Base-by-base conservation (phyloP, 1,140 invertebrate species). In the Achroia grisella region DNA sequence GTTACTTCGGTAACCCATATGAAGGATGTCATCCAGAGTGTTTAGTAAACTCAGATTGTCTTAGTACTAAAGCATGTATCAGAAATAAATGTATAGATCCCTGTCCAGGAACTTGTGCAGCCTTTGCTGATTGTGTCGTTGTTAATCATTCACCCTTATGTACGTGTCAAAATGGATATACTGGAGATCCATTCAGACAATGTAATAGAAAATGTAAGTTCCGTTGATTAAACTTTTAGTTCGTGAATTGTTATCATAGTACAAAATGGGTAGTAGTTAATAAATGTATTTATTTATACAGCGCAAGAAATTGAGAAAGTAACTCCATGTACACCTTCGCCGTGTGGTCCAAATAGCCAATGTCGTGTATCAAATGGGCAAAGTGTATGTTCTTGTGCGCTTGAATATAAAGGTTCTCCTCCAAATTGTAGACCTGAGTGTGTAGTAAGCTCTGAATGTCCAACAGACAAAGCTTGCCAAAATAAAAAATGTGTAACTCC, bases 131-230 rank as follows among this genome's bases (percentile, higher is more conserved):
- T 44, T 94, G 93, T 72, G 86, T 87, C 60, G 91, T 94, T 1
- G 87, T 90, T 1, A 93, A 93, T 71, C 93, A 95, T 79, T 87
- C 91, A n/a, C 92, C 94, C 13, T 88, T 91, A 39, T 95, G 93
- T 65, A 90, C 88, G 27, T 95, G 93, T 68, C 85, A 89, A n/a
- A 56, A 85, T 13, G 90, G 91, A 46, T 93, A 89, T 47, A 90
- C 88, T 33, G 94, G 93, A 52, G 91, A 95, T 80, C 91, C 93
- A 2, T 91, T 92, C 53, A 80, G 83, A 39, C 87, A 85, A 42
- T 93, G 92, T 58, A 49, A 42, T 28, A 17, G 48, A 14, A 56
- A 56, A 74, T 51, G 75, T 81, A 79, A 59, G 72, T 79, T 30
- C 15, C n/a, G n/a, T n/a, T n/a, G n/a, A n/a, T n/a, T n/a, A n/a